A percentile compares a stretch with the other conserved stretches of the same genome.
phyloP scores from a whole-genome alignment of 2,797 vertebrate species.

The Fistularia commersonii region DNA sequence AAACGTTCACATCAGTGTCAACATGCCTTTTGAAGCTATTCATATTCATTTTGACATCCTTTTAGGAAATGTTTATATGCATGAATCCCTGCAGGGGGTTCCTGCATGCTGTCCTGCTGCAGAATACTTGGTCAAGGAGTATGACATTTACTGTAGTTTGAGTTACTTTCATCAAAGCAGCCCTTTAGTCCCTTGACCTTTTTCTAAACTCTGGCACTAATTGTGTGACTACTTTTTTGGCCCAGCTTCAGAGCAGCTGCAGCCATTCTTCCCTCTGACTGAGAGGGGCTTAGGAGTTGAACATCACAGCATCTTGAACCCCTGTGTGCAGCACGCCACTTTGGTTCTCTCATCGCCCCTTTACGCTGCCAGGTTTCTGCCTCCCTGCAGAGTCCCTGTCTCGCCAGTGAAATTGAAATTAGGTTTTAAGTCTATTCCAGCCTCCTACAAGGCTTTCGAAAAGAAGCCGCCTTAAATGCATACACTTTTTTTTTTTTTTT shows the following conservation, averaged over 20 bases:
- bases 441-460: conserved; percentile 30
- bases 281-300: conserved; percentile 24
- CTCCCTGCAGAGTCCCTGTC: conserved; percentile 24
- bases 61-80: background rate
- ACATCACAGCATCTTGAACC: conserved; percentile 34
- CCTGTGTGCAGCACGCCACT: conserved; percentile 7
- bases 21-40: background rate
- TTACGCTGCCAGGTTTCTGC: conserved; percentile 20
- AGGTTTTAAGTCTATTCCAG: conserved; percentile 37
- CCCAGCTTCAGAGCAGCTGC: conserved; percentile 13
- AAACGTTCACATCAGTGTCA: too few relatives aligned
- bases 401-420: conserved; percentile 50
- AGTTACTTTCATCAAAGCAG: conserved; percentile 30
- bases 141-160: conserved; percentile 38
- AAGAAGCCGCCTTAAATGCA: conserved; percentile 41
- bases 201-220: conserved; percentile 36
- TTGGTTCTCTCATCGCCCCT: conserved; percentile 22
- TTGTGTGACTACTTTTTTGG: conserved; percentile 19
- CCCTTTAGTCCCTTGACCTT: conserved; percentile 44
- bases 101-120: background rate
- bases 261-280: conserved; percentile 7
- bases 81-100: conserved; percentile 3
- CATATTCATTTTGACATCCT: too few relatives aligned
- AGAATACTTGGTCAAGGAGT: conserved; percentile 9
- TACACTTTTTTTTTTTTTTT: background rate